Base-by-base conservation (phyloP, 2,113 vertebrate genomes). In the Emydura subglobosa region DNA sequence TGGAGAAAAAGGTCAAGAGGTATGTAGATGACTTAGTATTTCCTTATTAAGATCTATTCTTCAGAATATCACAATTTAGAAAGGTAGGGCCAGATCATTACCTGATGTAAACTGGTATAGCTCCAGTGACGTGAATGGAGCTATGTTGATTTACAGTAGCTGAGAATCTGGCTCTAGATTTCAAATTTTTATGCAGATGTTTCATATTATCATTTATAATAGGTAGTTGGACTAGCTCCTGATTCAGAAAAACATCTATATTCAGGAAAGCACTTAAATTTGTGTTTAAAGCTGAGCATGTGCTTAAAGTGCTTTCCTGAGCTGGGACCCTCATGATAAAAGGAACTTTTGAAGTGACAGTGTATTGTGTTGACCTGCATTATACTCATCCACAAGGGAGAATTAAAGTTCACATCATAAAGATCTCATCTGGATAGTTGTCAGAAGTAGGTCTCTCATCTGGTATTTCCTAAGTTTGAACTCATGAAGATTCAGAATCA, bases 1-100 rank as follows among this genome's bases (percentile, higher is more conserved):
- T 53, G 99, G 99, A 98, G 96, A 94, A 89, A 98, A 98, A 55
- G 99, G 99, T 29, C 86, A 91, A 88, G 97, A 97, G 98, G 99
- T 99, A 98, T 79, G 94, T 96, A 90, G 14, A 22, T 61, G 27
- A 76, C 80, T 19, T 31, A 39, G 39, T 65, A 42, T 10, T 83
- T 65, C 51, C 39, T 21, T 74, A 51, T 13, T 91, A 44, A 2
- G 7, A 19, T 72, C 91, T 88, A 24, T 8, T 79, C 22, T 87
- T 54, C 39, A 34, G 31, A 51, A 51, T 79, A 29, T 65, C n/a
- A 78, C 68, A 76, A 14, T 76, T 76, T 44, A 76, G 42, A 76
- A 76, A 27, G 72, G 10, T n/a, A 44, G 42, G 72, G 24, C 54
- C 54, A 87, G 61, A 68, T 42, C 16, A 5, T 50, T 79, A 44